Evolutionary conservation across 2,797 vertebrate species (phyloP).

Genomic region (Siniperca undulata): DNA sequence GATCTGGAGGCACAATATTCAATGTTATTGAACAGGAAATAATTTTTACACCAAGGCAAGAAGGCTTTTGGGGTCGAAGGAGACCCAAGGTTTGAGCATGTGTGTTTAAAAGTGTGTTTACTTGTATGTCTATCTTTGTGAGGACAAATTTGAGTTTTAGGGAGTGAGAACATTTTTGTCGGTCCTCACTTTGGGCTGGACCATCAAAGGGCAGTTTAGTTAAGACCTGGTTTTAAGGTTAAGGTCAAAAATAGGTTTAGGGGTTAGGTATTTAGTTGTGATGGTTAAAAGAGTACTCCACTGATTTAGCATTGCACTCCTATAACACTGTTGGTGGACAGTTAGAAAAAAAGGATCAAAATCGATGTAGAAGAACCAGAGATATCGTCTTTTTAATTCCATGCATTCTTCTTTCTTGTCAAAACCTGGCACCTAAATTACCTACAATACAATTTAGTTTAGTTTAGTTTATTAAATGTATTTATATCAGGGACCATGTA

Average conservation of each 20-base stretch:
- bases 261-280: neutral
- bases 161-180: neutral
- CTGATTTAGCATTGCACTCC: neutral
- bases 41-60: constrained; percentile 26
- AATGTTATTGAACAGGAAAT: constrained; percentile 41
- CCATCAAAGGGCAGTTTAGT: neutral
- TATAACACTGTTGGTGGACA: neutral
- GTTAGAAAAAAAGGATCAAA: neutral
- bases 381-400: neutral
- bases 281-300: neutral
- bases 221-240: neutral
- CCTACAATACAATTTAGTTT: too few relatives aligned
- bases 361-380: neutral
- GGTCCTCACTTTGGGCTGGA: neutral
- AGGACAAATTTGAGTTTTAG: neutral
- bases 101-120: neutral
- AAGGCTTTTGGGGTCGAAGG: constrained; percentile 7
- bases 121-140: constrained; percentile 7
- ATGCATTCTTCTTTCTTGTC: neutral
- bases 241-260: neutral
- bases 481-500: too few relatives aligned
- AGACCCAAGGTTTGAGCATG: neutral
- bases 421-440: neutral
- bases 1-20: constrained; percentile 50
- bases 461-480: too few relatives aligned